Base-by-base conservation (phyloP, 2,888 invertebrate genomes). In the Melanostoma scalare region DNA sequence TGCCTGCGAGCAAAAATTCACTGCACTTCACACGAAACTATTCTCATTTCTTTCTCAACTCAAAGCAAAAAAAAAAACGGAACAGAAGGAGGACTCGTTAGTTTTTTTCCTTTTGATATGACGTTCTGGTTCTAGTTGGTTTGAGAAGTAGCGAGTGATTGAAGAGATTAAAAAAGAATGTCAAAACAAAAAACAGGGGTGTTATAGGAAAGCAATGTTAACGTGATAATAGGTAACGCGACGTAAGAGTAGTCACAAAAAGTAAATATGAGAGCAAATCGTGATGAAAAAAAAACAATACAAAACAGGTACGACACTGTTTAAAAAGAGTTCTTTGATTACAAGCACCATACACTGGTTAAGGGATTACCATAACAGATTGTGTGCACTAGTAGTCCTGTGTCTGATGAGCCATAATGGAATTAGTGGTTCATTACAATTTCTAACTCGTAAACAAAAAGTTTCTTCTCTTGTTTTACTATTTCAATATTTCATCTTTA, bases 11-110 rank as follows among this genome's bases (percentile, higher is more conserved):
- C 20, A 53, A 61, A 20, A 74, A 74, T 63, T 42, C 50, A 73
- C 78, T 63, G 68, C 82, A 78, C 78, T 78, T 74, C 20, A 46
- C 72, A 82, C 61, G 52, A 72, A 81, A 77, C 72, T 82, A 48
- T 68, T 77, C 77, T 63, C 61, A n/a, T n/a, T n/a, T n/a, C n/a
- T n/a, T n/a, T n/a, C 77, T 72, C 61, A 46, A 46, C 31, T 31
- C 44, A 61, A 46, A 46, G 46, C 10, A 20, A 61, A 61, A 8
- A 46, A 46, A 46, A 42, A 61, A 10, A 35, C 30, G 35, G n/a
- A n/a, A 48, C 75, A 36, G 58, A 52, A 58, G 58, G 46, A 55
- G 46, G 48, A 63, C 56, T 82, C 77, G 81, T 82, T 46, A 9
- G 30, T 76, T 63, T 67, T 72, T 71, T 35, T 77, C 46, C 56